phyloP scores from a whole-genome alignment of 2,797 vertebrate species.

The Halcyon smyrnensis region DNA sequence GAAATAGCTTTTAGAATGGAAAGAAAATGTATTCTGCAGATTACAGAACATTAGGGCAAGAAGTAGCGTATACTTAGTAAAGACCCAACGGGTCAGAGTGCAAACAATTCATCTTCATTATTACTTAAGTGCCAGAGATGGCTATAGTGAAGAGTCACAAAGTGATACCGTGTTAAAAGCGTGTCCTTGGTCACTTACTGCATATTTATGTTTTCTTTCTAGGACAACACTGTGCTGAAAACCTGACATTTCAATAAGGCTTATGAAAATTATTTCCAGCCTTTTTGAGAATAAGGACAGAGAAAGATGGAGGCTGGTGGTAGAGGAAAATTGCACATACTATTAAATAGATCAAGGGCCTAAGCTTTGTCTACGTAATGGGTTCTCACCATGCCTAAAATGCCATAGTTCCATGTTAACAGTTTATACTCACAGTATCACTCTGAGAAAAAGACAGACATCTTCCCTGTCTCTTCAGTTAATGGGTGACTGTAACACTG shows the following conservation, averaged over 20 bases:
- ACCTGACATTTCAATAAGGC: not conserved
- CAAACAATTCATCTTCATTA: not conserved
- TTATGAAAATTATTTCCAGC: not conserved
- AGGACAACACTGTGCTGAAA: not conserved
- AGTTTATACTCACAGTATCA: not conserved
- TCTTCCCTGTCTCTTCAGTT: not conserved
- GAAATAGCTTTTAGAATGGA: not conserved
- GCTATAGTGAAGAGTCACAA: not conserved
- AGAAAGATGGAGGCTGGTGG: not conserved
- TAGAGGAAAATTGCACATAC: not conserved
- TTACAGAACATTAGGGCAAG: not conserved
- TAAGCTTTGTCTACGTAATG: not conserved
- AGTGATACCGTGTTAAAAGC: not conserved
- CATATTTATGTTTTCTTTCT: not conserved
- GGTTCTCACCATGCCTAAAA: not conserved
- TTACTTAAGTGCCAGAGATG: not conserved
- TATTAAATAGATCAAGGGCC: not conserved
- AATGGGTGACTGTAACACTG: not conserved
- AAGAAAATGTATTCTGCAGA: not conserved
- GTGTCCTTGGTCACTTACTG: not conserved
- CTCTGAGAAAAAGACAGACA: not conserved
- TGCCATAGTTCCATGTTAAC: not conserved
- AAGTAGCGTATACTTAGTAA: not conserved
- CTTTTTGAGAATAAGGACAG: not conserved
- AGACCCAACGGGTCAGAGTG: not conserved